These are phyloP conservation scores for Ophioderma brevispina DNA, from an alignment of 35 echinoderm and acorn worm species.

Conservation along the genomic window DNA sequence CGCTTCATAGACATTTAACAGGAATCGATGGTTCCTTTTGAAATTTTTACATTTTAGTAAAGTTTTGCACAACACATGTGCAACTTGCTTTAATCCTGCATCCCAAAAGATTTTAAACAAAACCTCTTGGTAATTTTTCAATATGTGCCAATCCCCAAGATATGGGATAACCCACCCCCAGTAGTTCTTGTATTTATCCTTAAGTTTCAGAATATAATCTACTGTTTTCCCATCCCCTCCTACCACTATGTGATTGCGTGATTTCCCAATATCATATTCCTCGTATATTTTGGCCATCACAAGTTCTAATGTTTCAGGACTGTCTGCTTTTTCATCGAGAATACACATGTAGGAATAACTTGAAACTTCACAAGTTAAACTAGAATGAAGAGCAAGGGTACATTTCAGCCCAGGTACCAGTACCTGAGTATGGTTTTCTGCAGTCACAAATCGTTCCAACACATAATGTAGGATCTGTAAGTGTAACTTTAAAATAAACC, in stretches of 20 bases:
- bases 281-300: neutral
- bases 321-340: neutral
- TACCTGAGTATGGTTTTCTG: neutral
- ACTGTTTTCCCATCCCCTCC: slow-evolving; percentile 66
- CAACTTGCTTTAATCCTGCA: slow-evolving; percentile 65
- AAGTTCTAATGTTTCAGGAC: neutral
- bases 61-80: slow-evolving; percentile 19
- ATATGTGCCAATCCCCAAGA: slow-evolving; percentile 80
- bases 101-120: slow-evolving; percentile 70
- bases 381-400: neutral
- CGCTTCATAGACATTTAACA: slow-evolving; percentile 45
- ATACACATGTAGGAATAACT: slow-evolving; percentile 5
- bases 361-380: slow-evolving; percentile 16
- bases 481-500: too few relatives aligned
- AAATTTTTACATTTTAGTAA: slow-evolving; percentile 23
- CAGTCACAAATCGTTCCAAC: neutral
- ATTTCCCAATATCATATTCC: neutral
- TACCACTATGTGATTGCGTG: slow-evolving; percentile 61
- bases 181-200: neutral
- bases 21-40: slow-evolving; percentile 40
- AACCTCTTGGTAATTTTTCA: slow-evolving; percentile 65
- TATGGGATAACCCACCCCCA: slow-evolving; percentile 75
- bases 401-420: slow-evolving; percentile 30
- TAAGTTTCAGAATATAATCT: slow-evolving; percentile 19
- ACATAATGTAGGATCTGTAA: too few relatives aligned